Base-by-base conservation (phyloP, 2,797 vertebrate species). In the Meda fulgida region DNA sequence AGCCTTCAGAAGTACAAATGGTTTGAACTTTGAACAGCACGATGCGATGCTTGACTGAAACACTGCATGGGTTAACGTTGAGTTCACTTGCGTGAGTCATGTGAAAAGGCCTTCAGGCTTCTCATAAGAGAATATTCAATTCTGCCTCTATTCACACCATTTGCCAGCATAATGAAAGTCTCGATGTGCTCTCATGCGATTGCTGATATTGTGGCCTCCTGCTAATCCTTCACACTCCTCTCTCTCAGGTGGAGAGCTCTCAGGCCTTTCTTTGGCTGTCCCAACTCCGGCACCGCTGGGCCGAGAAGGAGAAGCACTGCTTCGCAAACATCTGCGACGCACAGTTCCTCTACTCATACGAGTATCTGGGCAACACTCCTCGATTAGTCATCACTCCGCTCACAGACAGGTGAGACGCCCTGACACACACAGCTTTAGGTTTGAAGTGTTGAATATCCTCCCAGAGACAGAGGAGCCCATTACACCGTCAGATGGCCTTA, bases 221-320 rank as follows among this genome's bases (percentile, higher is more conserved):
- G 71, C 80, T 86, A 77, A 83, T 73, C 77, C 76, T 48, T 40
- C 46, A 38, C 78, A 66, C 55, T 81, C 71, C 31, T 48, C 46
- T 31, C 31, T 43, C 51, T 60, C 89, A 99, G 98, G 97, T 99
- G 89, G 97, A 97, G 87, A 98, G 92, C 1, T 95, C 95, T 29
- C 98, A 98, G 95, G 97, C 97, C 0, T 99, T 99, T 36, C 63
- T 97, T 79, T 99, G 98, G 98, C 94, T 99, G 78, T 98, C 97
- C 0, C 98, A 99, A 93, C 94, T 99, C 36, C 94, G 98, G 29
- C 98, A 99, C 89, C 94, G 95, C 1, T 99, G 98, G 98, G 92
- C 94, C 0, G 98, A 99, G 23, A 94, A 94, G 81, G 94, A 96
- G 80, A 95, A 90, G 76, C 98, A 99, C 83, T 99, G 98, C 92